A percentile compares a stretch with the other conserved stretches of the same genome.
Evolutionary conservation across 2,888 invertebrate genomes (phyloP).

Genomic region (Lasiommata megera): DNA sequence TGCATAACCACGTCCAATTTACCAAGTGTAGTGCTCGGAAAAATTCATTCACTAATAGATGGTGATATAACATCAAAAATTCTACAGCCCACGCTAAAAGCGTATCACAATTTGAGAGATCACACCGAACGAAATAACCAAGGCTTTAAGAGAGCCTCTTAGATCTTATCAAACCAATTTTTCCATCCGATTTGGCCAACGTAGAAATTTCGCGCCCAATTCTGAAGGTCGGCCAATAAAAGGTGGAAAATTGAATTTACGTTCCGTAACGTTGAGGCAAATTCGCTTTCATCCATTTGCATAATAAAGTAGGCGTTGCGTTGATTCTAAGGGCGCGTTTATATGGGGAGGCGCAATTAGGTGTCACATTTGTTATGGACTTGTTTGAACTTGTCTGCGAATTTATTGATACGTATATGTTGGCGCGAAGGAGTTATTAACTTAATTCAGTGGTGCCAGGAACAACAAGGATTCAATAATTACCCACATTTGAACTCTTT

Average conservation of each 20-base stretch:
- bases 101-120: slow-evolving; percentile 17
- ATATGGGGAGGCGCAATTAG: slow-evolving; percentile 7
- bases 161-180: slow-evolving; percentile 37
- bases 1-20: too few species aligned
- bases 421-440: too few species aligned
- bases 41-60: too few species aligned
- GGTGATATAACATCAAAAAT: too few species aligned
- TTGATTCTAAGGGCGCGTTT: slow-evolving; percentile 25
- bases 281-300: slow-evolving; percentile 35
- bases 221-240: slow-evolving; percentile 44
- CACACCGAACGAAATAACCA: slow-evolving; percentile 15
- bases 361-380: neutral
- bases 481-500: too few species aligned
- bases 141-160: slow-evolving; percentile 11
- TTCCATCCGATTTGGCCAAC: slow-evolving; percentile 50
- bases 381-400: neutral
- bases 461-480: too few species aligned
- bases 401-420: too few species aligned
- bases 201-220: slow-evolving; percentile 45
- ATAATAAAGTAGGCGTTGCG: slow-evolving; percentile 33
- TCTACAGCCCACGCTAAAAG: neutral
- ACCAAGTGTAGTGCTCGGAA: too few species aligned
- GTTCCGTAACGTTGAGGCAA: slow-evolving; percentile 32
- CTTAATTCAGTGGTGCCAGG: too few species aligned
- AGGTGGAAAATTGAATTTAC: slow-evolving; percentile 51